Conservation (phyloP, 2,113 vertebrate species). For the Eudyptes chrysolophus region DNA sequence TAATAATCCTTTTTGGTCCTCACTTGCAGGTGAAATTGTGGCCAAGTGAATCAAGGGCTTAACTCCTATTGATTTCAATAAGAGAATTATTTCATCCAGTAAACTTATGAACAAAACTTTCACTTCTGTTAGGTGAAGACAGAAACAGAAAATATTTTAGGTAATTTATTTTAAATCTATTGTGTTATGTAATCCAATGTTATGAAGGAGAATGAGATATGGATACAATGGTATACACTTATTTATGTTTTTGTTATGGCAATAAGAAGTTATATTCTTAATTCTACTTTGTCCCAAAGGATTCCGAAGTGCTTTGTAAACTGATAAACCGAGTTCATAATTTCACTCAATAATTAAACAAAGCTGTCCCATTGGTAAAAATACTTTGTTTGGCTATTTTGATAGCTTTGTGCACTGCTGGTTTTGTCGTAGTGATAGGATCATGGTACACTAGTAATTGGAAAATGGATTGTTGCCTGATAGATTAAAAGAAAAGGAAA, state of each 20-base stretch:
- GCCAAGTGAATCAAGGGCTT: not conserved
- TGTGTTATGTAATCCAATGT: not conserved
- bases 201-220: not conserved
- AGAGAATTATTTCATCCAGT: not conserved
- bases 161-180: not conserved
- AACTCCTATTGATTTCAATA: not conserved
- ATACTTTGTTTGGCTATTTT: not conserved
- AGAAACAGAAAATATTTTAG: not conserved
- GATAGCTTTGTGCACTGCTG: not conserved
- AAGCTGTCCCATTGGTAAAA: not conserved
- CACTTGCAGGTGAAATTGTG: not conserved
- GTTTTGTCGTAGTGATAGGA: not conserved
- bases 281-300: not conserved
- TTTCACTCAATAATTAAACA: not conserved
- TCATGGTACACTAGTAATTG: not conserved
- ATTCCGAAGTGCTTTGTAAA: not conserved
- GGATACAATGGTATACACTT: fast-evolving
- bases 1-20: not conserved
- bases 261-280: not conserved
- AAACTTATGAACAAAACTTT: not conserved
- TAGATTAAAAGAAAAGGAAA: not conserved
- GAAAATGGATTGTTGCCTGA: not conserved
- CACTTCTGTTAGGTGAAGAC: not conserved
- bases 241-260: not conserved
- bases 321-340: not conserved